Conservation (phyloP, 2,797 vertebrate species). For the Chloroceryle amazona region DNA sequence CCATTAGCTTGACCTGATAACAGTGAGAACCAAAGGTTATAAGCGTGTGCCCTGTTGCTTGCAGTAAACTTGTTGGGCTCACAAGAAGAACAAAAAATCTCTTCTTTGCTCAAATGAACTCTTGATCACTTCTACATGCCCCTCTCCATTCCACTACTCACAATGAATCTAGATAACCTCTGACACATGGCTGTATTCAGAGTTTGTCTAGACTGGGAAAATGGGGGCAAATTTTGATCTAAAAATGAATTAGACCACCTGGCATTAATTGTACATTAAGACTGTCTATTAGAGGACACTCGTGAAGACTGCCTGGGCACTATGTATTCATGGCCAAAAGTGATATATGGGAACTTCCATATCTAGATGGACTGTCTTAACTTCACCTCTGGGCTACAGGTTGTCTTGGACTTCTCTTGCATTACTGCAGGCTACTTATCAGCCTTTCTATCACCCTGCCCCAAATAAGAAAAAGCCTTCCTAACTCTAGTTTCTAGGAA, state of each 20-base stretch:
- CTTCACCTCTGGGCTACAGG: background rate
- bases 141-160: background rate
- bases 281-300: background rate
- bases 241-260: background rate
- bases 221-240: background rate
- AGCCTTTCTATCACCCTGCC: background rate
- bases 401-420: background rate
- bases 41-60: background rate
- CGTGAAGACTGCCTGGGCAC: background rate
- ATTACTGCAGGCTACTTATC: background rate
- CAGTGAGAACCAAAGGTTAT: background rate
- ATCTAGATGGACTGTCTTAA: background rate
- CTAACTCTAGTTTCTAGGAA: background rate
- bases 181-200: background rate
- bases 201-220: background rate
- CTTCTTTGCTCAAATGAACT: background rate
- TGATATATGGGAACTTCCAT: background rate
- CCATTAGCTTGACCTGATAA: background rate
- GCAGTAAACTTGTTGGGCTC: background rate
- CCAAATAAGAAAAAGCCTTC: background rate
- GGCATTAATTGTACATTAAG: background rate
- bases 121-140: background rate
- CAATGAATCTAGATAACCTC: background rate
- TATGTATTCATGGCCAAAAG: background rate
- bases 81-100: background rate